Evolutionary conservation across 1,140 invertebrate genomes (phyloP).

Genomic region (Heliconius congener): DNA sequence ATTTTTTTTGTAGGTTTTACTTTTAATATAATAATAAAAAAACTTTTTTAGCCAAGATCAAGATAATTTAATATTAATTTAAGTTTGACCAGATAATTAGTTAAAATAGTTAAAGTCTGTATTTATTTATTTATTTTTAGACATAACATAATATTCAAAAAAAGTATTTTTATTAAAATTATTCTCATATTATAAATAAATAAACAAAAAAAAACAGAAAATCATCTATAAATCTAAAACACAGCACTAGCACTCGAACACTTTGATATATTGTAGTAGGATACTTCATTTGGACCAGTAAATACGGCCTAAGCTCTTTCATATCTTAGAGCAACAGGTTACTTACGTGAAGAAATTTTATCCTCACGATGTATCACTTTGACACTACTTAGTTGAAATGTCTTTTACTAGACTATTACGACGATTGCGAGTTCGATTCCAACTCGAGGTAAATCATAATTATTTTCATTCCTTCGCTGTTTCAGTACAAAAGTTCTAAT

Average conservation of each 20-base stretch:
- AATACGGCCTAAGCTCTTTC: constrained; percentile 52
- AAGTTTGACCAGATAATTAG: too few species aligned
- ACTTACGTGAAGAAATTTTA: constrained; percentile 64
- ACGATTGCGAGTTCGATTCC: background rate
- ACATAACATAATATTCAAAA: background rate
- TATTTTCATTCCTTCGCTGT: too few species aligned
- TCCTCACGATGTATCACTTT: constrained; percentile 66
- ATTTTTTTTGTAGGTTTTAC: too few species aligned
- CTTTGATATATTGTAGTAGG: constrained; percentile 23
- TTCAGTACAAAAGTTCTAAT: too few species aligned
- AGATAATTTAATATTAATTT: too few species aligned
- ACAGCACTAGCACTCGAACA: constrained; percentile 14
- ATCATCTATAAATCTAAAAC: background rate
- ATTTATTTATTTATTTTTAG: too few species aligned
- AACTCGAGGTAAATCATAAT: background rate
- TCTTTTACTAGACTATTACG: background rate
- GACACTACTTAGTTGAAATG: background rate
- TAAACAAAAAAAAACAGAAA: background rate
- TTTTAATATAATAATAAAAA: too few species aligned
- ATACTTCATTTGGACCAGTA: constrained; percentile 34
- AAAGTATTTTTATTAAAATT: background rate
- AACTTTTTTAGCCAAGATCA: too few species aligned
- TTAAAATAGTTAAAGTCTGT: too few species aligned
- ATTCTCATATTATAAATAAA: background rate
- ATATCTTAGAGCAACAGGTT: constrained; percentile 66